Evolutionary conservation across 2,113 vertebrate genomes (phyloP).

Genomic region (Lasiurus cinereus): DNA sequence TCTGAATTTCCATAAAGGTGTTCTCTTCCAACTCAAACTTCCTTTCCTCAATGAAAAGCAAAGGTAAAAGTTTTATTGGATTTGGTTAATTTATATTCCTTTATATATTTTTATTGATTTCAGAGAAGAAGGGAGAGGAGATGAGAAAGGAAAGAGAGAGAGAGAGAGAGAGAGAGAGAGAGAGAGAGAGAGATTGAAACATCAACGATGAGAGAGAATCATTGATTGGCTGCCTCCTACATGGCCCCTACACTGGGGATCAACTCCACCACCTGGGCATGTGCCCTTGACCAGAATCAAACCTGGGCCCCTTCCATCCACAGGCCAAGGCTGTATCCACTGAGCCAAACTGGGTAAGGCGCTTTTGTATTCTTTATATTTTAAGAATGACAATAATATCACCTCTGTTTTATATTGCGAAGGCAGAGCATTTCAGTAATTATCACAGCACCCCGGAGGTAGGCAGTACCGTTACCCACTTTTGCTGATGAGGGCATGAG

Average conservation of each 20-base stretch:
- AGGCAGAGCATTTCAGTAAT: background rate
- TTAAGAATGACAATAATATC: conserved; percentile 11
- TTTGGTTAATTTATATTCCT: conserved; percentile 18
- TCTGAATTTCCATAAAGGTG: background rate
- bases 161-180: too few relatives aligned
- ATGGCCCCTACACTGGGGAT: too few relatives aligned
- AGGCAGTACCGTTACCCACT: background rate
- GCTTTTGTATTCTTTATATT: conserved; percentile 22
- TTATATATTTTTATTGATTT: background rate
- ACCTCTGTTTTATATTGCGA: background rate
- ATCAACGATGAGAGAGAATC: too few relatives aligned
- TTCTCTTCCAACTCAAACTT: background rate
- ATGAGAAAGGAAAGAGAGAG: too few relatives aligned
- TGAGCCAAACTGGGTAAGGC: too few relatives aligned
- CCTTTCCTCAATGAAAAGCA: conserved; percentile 12
- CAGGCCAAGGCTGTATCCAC: too few relatives aligned
- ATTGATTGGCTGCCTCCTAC: too few relatives aligned
- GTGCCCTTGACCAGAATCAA: too few relatives aligned
- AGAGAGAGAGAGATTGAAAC: too few relatives aligned
- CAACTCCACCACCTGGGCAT: too few relatives aligned
- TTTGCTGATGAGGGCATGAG: conserved; percentile 30
- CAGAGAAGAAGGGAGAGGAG: too few relatives aligned
- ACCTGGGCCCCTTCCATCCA: too few relatives aligned
- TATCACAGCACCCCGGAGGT: background rate
- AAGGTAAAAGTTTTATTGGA: conserved; percentile 5